phyloP scores from a whole-genome alignment of 1,140 invertebrate species.

The Diploscapter pachys region DNA sequence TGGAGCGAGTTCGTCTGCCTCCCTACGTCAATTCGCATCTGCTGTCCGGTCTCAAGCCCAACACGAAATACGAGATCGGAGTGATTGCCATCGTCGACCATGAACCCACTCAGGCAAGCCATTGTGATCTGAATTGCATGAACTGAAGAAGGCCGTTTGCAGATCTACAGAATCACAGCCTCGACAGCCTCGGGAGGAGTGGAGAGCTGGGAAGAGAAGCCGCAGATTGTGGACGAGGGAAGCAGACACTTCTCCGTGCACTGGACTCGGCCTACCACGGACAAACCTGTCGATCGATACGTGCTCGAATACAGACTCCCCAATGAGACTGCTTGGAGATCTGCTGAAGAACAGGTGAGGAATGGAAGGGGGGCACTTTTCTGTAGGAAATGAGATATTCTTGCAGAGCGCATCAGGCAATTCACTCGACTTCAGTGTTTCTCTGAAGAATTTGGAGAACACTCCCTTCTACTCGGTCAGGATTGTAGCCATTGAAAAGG shows the following conservation, averaged over 20 bases:
- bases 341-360: slow-evolving; percentile 35
- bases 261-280: slow-evolving; percentile 43
- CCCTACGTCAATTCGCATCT: slow-evolving; percentile 38
- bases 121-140: too few relatives aligned
- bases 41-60: slow-evolving; percentile 49
- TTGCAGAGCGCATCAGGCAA: slow-evolving; percentile 28
- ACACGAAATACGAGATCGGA: slow-evolving; percentile 47
- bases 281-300: slow-evolving; percentile 35
- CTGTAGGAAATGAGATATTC: background rate
- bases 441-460: slow-evolving; percentile 19
- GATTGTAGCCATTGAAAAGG: slow-evolving; percentile 45
- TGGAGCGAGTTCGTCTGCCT: slow-evolving; percentile 48
- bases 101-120: slow-evolving; percentile 42
- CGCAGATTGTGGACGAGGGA: slow-evolving; percentile 46
- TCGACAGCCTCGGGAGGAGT: slow-evolving; percentile 37
- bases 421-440: slow-evolving; percentile 14
- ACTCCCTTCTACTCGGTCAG: slow-evolving; percentile 49
- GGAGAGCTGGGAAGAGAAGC: slow-evolving; percentile 39
- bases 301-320: slow-evolving; percentile 49
- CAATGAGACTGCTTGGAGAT: slow-evolving; percentile 54
- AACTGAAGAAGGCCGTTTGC: too few relatives aligned
- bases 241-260: slow-evolving; percentile 48
- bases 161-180: slow-evolving; percentile 21
- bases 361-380: background rate
- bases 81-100: slow-evolving; percentile 58